Evolutionary conservation across 2,888 invertebrate species (phyloP).

Genomic region (Allacma fusca): DNA sequence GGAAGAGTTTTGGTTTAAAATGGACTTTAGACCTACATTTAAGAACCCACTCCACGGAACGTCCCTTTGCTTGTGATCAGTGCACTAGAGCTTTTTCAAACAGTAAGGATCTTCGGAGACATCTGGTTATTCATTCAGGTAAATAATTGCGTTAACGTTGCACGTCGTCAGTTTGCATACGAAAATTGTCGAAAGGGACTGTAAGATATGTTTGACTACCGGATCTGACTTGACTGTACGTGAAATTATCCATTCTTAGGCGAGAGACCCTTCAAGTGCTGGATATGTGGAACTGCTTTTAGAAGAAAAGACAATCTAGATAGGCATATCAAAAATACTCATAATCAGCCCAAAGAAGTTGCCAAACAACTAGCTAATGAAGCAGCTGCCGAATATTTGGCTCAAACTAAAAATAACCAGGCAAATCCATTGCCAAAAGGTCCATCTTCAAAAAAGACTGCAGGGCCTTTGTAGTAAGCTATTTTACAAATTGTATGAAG

Average conservation of each 20-base stretch:
- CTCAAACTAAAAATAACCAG: conserved; percentile 32
- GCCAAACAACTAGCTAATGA: conserved; percentile 60
- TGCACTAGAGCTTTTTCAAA: conserved; percentile 76
- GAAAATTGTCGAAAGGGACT: no score
- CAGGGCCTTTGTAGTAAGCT: conserved; percentile 1
- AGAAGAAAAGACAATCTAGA: conserved; percentile 52
- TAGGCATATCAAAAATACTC: conserved; percentile 60
- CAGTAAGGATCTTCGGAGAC: conserved; percentile 74
- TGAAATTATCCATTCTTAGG: conserved; percentile 35
- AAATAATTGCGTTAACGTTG: conserved; percentile 55
- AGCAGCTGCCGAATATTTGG: conserved; percentile 59
- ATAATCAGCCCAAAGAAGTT: conserved; percentile 61
- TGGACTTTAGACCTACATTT: conserved; percentile 71
- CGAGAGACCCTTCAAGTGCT: conserved; percentile 49
- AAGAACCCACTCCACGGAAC: conserved; percentile 68
- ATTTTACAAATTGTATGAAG: no score
- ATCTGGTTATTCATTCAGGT: conserved; percentile 76
- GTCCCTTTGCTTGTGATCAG: conserved; percentile 71
- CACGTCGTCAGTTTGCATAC: no score
- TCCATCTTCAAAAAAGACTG: neutral
- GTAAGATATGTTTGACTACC: no score
- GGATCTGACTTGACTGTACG: no score
- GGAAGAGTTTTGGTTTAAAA: conserved; percentile 70
- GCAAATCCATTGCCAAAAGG: conserved; percentile 19
- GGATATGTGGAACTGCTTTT: conserved; percentile 52